These are phyloP conservation scores for Agrotis ipsilon DNA, from an alignment of 2,888 invertebrate genomes.

Conservation along the genomic window DNA sequence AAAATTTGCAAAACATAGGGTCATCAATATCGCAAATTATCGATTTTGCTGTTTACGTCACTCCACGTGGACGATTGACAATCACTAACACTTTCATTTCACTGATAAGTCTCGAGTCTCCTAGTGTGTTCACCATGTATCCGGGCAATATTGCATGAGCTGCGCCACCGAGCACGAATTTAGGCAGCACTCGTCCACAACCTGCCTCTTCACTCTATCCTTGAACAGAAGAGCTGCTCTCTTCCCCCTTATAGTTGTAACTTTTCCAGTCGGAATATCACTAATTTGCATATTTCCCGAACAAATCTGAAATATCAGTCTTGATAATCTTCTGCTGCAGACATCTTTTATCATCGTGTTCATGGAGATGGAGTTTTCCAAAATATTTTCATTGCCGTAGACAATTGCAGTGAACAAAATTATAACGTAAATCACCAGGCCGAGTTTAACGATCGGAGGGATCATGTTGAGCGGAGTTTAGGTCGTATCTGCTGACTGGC, in stretches of 20 bases:
- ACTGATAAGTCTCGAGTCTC: slow-evolving; percentile 48
- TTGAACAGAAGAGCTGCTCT: slow-evolving; percentile 75
- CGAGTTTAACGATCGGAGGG: slow-evolving; percentile 68
- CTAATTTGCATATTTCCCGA: slow-evolving; percentile 71
- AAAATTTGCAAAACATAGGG: slow-evolving; percentile 45
- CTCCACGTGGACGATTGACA: slow-evolving; percentile 48
- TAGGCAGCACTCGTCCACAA: slow-evolving; percentile 82
- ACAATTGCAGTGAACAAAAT: slow-evolving; percentile 73
- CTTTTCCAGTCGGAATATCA: slow-evolving; percentile 70
- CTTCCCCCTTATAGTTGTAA: slow-evolving; percentile 75
- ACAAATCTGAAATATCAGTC: slow-evolving; percentile 77
- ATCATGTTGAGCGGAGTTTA: slow-evolving; percentile 74
- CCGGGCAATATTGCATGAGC: slow-evolving; percentile 84
- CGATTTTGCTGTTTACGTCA: slow-evolving; percentile 40
- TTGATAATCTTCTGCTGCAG: slow-evolving; percentile 78
- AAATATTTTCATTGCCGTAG: slow-evolving; percentile 64
- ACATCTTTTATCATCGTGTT: slow-evolving; percentile 73
- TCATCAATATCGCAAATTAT: slow-evolving; percentile 45
- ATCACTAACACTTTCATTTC: slow-evolving; percentile 49
- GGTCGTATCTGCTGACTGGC: slow-evolving; percentile 73
- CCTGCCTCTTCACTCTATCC: slow-evolving; percentile 75
- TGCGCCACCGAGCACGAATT: slow-evolving; percentile 80
- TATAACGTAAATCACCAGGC: slow-evolving; percentile 72
- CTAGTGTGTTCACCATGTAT: slow-evolving; percentile 77
- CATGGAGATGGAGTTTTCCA: slow-evolving; percentile 67